Evolutionary conservation across 2,797 vertebrate genomes (phyloP), one percentile per base, ranked within the genome.

Genomic region (Amazona ochrocephala): DNA sequence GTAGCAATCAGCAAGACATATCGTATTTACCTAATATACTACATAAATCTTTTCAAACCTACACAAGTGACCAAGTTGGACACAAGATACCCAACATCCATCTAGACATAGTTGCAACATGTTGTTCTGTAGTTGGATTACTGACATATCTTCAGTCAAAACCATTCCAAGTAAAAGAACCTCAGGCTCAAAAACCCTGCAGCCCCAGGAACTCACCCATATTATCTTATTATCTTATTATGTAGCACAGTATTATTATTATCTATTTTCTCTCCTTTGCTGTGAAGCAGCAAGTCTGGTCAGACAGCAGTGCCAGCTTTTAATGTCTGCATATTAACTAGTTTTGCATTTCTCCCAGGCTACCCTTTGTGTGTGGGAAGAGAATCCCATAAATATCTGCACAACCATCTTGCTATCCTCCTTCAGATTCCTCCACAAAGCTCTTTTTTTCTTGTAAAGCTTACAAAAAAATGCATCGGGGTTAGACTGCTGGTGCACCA

Each of bases 361-460:
- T 92, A 21, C 65, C 41, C 32, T 68, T 45, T 0, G 1, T 21
- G 34, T 65, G 79, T 92, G 86, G 90, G 83, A 93, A 64, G 76
- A 91, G 30, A 34, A 87, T 91, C 85, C 66, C 93, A 82, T 70
- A 91, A 96, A 72, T 84, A 85, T 47, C 75, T 62, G 19, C 0
- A 0, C 30, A 83, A 60, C 82, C 66, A 90, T 80, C 84, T 91
- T 10, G 1, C 73, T 48, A 22, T 78, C 61, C 56, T 95, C 90
- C 89, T 81, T 78, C 14, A 0, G 60, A 66, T 89, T 92, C 56
- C 85, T 91, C 53, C 0, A 0, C 17, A 23, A 54, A 86, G 50
- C 37, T 53, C 72, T 68, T 44, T 90, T 88, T 88, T 89, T 93
- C 64, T 74, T 89, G 86, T 89, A 62, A 93, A 89, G 66, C 74